These are phyloP conservation scores for Tupaia tana DNA, from an alignment of 2,113 vertebrate genomes.

Conservation along the genomic window DNA sequence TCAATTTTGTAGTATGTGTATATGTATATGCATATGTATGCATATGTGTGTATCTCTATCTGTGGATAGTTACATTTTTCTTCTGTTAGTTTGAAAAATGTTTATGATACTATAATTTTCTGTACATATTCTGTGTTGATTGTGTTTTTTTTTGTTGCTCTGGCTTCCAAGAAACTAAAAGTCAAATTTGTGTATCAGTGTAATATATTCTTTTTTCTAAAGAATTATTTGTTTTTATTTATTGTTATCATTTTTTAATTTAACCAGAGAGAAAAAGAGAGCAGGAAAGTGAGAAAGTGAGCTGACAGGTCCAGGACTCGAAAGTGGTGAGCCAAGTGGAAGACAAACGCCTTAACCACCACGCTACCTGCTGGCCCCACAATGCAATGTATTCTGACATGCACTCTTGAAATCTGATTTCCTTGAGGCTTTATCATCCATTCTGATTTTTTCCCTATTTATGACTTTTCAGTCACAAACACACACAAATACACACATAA, in stretches of 20 bases:
- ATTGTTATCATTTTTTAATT: too few relatives aligned
- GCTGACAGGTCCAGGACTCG: too few relatives aligned
- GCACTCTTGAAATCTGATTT: conserved; percentile 19
- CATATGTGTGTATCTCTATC: neutral
- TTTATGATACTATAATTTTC: neutral
- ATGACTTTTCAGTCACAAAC: neutral
- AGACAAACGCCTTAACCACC: too few relatives aligned
- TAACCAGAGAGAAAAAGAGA: too few relatives aligned
- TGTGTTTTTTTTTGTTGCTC: neutral
- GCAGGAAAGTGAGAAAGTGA: too few relatives aligned
- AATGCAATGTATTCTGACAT: neutral
- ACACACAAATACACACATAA: too few relatives aligned
- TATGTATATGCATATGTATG: neutral
- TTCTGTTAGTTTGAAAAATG: neutral
- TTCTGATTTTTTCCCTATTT: neutral
- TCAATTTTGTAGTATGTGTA: neutral
- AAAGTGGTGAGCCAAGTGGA: too few relatives aligned
- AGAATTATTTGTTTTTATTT: too few relatives aligned
- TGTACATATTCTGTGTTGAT: neutral
- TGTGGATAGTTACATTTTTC: neutral
- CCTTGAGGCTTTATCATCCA: neutral
- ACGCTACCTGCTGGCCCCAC: too few relatives aligned
- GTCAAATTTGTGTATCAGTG: neutral
- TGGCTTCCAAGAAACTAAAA: conserved; percentile 19
- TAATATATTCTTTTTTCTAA: neutral